Conservation (phyloP, 2,888 invertebrate genomes). For the Sycophila texana region DNA sequence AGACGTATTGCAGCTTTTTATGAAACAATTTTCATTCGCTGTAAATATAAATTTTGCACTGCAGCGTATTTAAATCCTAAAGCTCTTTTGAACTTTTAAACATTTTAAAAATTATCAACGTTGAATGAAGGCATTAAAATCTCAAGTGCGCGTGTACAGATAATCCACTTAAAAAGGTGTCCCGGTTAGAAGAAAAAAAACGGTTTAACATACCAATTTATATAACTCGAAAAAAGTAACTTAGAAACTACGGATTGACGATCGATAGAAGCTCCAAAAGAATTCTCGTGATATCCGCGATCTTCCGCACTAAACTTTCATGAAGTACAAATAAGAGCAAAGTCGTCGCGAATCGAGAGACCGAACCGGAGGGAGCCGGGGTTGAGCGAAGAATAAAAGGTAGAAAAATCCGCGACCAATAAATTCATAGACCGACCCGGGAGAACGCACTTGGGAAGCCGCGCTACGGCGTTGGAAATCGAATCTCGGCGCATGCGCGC, state of each 20-base stretch:
- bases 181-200: no score
- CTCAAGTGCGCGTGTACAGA: no score
- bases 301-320: constrained; percentile 1
- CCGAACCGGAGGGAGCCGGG: background rate
- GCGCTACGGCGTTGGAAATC: background rate
- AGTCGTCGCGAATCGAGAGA: background rate
- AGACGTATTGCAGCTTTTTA: no score
- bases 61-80: no score
- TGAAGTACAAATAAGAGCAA: background rate
- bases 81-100: no score
- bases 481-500: background rate
- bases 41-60: no score
- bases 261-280: background rate
- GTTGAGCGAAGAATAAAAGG: background rate
- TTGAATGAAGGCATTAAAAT: no score
- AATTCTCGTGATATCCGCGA: constrained; percentile 7
- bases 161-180: no score
- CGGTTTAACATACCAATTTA: no score
- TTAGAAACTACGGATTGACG: constrained; percentile 4
- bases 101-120: no score
- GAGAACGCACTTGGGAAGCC: no score
- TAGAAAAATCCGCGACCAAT: background rate
- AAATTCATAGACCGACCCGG: background rate
- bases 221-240: background rate
- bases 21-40: no score